phyloP scores from a whole-genome alignment of 2,113 vertebrate species.

The Pseudopipra pipra region DNA sequence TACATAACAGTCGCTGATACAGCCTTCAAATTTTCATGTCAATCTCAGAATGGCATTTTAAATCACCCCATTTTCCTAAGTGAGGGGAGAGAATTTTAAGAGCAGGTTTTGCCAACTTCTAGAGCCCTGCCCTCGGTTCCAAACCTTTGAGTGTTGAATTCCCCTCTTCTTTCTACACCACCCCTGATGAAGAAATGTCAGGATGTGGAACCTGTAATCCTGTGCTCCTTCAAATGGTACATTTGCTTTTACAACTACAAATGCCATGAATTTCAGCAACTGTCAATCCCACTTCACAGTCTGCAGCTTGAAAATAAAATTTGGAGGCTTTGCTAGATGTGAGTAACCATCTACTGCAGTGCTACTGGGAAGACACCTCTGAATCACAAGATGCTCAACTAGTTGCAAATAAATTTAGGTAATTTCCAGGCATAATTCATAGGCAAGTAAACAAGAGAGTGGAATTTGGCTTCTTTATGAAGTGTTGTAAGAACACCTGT shows the following conservation, averaged over 20 bases:
- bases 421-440: neutral
- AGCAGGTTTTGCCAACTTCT: constrained; percentile 19
- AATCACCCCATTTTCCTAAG: constrained; percentile 45
- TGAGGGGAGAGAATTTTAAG: neutral
- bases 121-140: neutral
- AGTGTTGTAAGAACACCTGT: neutral
- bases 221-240: neutral
- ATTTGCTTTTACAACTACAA: constrained; percentile 16
- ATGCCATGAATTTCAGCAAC: constrained; percentile 24
- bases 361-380: constrained; percentile 19
- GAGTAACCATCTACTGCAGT: constrained; percentile 15
- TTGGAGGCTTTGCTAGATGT: constrained; percentile 33
- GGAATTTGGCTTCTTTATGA: neutral
- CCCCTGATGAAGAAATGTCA: neutral
- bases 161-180: neutral
- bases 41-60: constrained; percentile 53
- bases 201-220: neutral
- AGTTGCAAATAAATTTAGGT: constrained; percentile 11
- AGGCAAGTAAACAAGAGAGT: neutral
- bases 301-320: constrained; percentile 29
- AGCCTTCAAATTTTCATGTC: constrained; percentile 51
- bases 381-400: constrained; percentile 31
- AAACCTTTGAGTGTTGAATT: neutral
- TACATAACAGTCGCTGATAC: constrained; percentile 59
- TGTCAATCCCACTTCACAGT: constrained; percentile 36